Evolutionary conservation across 2,113 vertebrate genomes (phyloP).

Genomic region (Cichladusa arquata): DNA sequence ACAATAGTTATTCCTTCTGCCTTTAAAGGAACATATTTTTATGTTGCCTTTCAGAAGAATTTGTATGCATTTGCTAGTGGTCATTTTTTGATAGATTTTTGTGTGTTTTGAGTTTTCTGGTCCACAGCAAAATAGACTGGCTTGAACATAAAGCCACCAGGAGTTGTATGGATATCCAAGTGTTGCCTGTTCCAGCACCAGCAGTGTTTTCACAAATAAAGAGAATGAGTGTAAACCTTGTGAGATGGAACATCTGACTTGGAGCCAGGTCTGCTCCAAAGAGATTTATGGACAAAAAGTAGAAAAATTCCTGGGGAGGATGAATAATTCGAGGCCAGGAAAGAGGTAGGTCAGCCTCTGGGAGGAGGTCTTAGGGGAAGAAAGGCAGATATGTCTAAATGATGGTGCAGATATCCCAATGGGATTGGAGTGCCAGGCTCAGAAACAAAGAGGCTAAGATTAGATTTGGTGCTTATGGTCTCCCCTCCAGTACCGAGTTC

Average conservation of each 20-base stretch:
- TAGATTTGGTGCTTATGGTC: background rate
- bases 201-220: background rate
- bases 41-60: background rate
- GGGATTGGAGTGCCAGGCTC: background rate
- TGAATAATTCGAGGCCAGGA: background rate
- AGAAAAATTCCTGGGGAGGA: background rate
- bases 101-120: background rate
- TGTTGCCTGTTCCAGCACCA: background rate
- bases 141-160: background rate
- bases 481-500: background rate
- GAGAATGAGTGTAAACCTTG: background rate
- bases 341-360: background rate
- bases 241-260: background rate
- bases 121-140: background rate
- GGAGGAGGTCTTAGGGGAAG: background rate
- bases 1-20: background rate
- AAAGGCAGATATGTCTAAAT: background rate
- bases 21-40: background rate
- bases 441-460: slow-evolving; percentile 6
- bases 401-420: background rate
- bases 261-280: background rate
- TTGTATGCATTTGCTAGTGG: background rate
- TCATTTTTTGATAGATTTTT: background rate
- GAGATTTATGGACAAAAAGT: background rate
- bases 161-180: background rate